Conservation (phyloP, 2,113 vertebrate species). For the Pantherophis guttatus region DNA sequence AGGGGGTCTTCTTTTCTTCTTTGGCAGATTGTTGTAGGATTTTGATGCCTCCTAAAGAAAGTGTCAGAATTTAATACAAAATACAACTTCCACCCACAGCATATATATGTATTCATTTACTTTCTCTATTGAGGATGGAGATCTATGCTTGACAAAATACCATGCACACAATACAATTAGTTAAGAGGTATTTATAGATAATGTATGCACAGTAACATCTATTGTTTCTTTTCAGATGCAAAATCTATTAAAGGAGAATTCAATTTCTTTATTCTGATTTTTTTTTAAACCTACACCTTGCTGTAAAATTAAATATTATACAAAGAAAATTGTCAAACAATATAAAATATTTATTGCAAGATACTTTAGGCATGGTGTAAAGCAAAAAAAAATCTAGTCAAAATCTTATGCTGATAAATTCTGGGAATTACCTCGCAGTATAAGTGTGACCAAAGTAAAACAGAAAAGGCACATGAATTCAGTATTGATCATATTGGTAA, state of each 20-base stretch:
- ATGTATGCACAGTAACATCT: not conserved
- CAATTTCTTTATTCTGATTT: slow-evolving; percentile 38
- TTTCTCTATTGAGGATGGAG: not conserved
- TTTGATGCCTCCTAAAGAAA: too few species aligned
- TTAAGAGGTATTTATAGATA: accelerated
- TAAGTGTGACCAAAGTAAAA: not conserved
- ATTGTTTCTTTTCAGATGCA: not conserved
- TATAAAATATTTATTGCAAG: slow-evolving; percentile 14
- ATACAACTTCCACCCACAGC: not conserved
- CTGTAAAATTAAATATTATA: slow-evolving; percentile 53
- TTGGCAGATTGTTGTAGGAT: too few species aligned
- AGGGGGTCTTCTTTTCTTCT: too few species aligned
- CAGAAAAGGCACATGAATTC: not conserved
- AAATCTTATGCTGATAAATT: not conserved
- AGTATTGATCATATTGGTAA: not conserved
- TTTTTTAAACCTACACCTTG: slow-evolving; percentile 36
- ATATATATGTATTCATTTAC: not conserved
- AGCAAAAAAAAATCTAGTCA: not conserved
- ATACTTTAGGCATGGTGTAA: not conserved
- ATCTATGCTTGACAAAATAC: accelerated
- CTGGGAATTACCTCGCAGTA: not conserved
- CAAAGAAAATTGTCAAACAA: slow-evolving; percentile 47
- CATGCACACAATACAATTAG: accelerated
- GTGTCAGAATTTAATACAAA: too few species aligned
- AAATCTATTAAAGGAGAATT: not conserved